Conservation (phyloP, 2,888 invertebrate genomes). For the Caenorhabditis zanzibari region DNA sequence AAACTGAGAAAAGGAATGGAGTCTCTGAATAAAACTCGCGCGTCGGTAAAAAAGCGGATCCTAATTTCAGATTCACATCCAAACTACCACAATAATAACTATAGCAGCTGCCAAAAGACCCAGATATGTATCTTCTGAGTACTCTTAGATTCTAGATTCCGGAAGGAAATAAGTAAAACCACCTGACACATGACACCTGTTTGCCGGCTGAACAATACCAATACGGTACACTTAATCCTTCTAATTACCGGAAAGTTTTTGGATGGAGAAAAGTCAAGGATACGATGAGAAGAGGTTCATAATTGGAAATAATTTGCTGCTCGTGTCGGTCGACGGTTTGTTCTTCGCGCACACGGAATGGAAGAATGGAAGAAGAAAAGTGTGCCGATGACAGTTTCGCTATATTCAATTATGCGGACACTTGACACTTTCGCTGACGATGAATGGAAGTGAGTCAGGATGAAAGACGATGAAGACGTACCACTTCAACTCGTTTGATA, state of each 20-base stretch:
- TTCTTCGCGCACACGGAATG: slow-evolving; percentile 26
- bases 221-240: slow-evolving; percentile 51
- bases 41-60: not conserved
- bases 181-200: slow-evolving; percentile 48
- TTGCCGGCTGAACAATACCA: slow-evolving; percentile 31
- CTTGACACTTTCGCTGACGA: slow-evolving; percentile 61
- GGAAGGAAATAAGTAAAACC: slow-evolving; percentile 21
- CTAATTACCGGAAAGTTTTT: slow-evolving; percentile 53
- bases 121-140: not conserved
- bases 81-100: not conserved
- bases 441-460: slow-evolving; percentile 45
- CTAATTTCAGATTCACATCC: not conserved
- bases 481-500: slow-evolving; percentile 38
- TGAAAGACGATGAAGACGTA: not conserved
- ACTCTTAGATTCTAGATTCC: not conserved
- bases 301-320: slow-evolving; percentile 61
- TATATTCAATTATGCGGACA: slow-evolving; percentile 64
- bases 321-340: slow-evolving; percentile 38
- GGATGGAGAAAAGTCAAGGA: slow-evolving; percentile 45
- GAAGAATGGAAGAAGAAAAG: slow-evolving; percentile 32
- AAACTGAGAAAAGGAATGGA: not conserved
- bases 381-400: slow-evolving; percentile 64
- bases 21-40: not conserved
- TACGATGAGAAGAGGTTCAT: slow-evolving; percentile 32
- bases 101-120: slow-evolving; percentile 15